Evolutionary conservation across 2,797 vertebrate genomes (phyloP), one percentile per base, ranked within the genome.

Genomic region (Cheirogaleus major): DNA sequence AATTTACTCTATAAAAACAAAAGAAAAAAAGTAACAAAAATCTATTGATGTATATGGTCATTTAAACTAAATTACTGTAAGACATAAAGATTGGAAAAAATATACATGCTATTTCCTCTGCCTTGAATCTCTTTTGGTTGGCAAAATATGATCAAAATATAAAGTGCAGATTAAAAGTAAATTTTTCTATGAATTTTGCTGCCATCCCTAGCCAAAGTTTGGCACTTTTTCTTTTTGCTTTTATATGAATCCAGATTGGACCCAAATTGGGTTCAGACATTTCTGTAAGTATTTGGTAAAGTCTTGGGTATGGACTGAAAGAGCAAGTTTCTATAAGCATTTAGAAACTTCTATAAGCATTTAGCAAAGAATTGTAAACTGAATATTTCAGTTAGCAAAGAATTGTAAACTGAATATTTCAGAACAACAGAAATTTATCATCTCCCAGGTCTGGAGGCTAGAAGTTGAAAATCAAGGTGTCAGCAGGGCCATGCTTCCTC

Each of bases 41-140:
- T 41, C 3, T 25, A 1, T 80, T 79, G 80, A 89, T 82, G 14
- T 5, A 55, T 82, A 83, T 96, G 30, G 35, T 72, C 22, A 11
- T 86, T 93, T 92, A 95, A 89, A 35, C 4, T 83, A 43, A 93
- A 94, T 92, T 90, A 70, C n/a, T 35, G 6, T 84, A 27, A 80
- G 61, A 90, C 75, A 79, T 57, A 90, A 92, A 92, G 32, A 59
- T 30, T 67, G 38, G 57, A 38, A 80, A 94, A 94, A 38, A 84
- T 38, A 81, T 14, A 59, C 18, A 50, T 50, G 30, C 11, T 88
- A 52, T 76, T 88, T 84, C 4, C 17, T 75, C 59, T 84, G 30
- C 25, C 45, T 87, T 48, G 12, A 82, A 73, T 87, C 50, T 7
- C 15, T 48, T 87, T 48, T 57, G 27, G 4, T 41, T 89, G 63